Percentiles rank a stretch among this genome's conserved stretches.
These are phyloP conservation scores for Gymnosoma rotundatum DNA, from an alignment of 2,888 invertebrate species.

Conservation along the genomic window DNA sequence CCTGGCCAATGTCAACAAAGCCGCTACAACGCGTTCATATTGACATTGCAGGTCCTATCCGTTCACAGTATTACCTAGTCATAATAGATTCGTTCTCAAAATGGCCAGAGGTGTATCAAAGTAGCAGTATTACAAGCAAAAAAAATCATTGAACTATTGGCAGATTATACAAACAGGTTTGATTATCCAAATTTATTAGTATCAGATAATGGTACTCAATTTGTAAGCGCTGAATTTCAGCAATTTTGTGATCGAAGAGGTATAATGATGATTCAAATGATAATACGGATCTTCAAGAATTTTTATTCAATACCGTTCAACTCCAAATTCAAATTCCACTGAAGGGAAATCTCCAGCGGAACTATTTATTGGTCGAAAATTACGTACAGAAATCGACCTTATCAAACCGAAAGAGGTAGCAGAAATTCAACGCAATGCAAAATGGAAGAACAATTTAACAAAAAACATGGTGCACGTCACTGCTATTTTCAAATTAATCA, in stretches of 20 bases:
- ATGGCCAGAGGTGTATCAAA: slow-evolving; percentile 30
- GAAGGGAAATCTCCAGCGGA: slow-evolving; percentile 52
- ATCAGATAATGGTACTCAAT: slow-evolving; percentile 32
- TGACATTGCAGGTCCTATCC: slow-evolving; percentile 7
- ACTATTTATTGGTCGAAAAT: slow-evolving; percentile 52
- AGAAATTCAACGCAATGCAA: too few species aligned
- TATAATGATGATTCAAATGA: slow-evolving; percentile 39
- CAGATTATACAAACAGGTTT: slow-evolving; percentile 31
- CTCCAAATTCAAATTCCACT: slow-evolving; percentile 50
- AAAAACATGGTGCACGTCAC: slow-evolving; percentile 6
- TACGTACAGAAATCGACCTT: slow-evolving; percentile 55
- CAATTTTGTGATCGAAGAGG: slow-evolving; percentile 44
- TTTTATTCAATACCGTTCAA: slow-evolving; percentile 59
- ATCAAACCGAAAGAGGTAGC: too few species aligned
- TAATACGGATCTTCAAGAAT: slow-evolving; percentile 53
- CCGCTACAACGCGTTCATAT: slow-evolving; percentile 67
- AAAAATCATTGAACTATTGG: background rate
- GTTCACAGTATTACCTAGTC: slow-evolving; percentile 19
- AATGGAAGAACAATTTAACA: slow-evolving; percentile 55
- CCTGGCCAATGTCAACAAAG: slow-evolving; percentile 68
- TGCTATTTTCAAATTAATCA: background rate
- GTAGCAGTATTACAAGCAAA: slow-evolving; percentile 6
- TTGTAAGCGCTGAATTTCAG: background rate
- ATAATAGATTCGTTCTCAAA: slow-evolving; percentile 26
- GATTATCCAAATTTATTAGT: slow-evolving; percentile 18